These are phyloP conservation scores for Sarcophaga variegata DNA, from an alignment of 2,888 invertebrate genomes.

Conservation along the genomic window DNA sequence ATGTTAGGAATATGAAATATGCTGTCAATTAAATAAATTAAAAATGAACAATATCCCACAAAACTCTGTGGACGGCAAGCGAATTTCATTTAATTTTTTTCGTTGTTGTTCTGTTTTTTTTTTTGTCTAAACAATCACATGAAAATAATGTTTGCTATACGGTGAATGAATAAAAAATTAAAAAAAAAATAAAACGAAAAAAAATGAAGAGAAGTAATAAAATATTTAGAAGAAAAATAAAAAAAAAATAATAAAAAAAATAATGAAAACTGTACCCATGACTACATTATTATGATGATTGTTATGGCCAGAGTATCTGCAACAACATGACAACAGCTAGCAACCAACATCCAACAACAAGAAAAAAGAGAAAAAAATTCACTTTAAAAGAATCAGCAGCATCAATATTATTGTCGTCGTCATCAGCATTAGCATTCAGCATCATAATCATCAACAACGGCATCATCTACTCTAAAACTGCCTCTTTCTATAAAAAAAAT, in stretches of 20 bases:
- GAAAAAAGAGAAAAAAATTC: background rate
- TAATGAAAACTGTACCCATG: constrained; percentile 40
- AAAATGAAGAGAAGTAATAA: background rate
- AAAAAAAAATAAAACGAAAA: background rate
- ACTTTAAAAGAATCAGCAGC: background rate
- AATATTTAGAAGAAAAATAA: constrained; percentile 4
- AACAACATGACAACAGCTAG: constrained; percentile 43
- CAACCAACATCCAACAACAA: constrained; percentile 15
- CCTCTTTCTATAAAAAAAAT: background rate
- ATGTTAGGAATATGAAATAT: constrained; percentile 20
- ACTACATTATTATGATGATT: constrained; percentile 3
- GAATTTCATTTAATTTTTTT: background rate
- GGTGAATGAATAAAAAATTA: background rate
- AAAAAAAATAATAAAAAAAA: constrained; percentile 16
- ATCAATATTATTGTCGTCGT: background rate
- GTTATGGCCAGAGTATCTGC: background rate
- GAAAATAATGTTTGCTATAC: background rate
- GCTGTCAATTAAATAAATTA: constrained; percentile 32
- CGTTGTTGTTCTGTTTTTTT: background rate
- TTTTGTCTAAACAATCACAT: background rate
- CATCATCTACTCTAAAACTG: constrained; percentile 24
- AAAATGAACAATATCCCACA: background rate
- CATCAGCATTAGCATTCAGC: background rate
- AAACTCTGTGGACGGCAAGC: background rate
- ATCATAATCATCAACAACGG: constrained; percentile 1